Conservation (phyloP, 2,113 vertebrate species). For the Psettodes erumei region DNA sequence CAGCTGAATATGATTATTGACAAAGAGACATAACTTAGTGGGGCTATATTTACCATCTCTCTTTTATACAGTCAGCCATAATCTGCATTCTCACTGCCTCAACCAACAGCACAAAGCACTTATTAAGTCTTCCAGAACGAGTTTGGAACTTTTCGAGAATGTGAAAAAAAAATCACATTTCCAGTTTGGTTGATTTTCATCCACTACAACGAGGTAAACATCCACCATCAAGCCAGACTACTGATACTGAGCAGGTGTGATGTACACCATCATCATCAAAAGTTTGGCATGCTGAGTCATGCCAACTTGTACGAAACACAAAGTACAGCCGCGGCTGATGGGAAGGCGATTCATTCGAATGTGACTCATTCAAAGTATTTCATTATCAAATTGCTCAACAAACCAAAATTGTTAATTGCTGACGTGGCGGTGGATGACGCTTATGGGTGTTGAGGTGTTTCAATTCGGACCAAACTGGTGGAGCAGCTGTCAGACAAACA, state of each 20-base stretch:
- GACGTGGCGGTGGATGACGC: neutral
- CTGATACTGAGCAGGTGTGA: neutral
- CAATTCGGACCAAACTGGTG: neutral
- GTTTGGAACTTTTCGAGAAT: neutral
- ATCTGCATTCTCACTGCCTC: conserved; percentile 10
- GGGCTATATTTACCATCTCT: neutral
- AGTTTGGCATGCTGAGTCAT: neutral
- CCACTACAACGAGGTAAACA: neutral
- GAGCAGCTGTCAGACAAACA: neutral
- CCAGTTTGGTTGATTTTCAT: neutral
- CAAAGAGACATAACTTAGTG: neutral
- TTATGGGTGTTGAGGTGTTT: neutral
- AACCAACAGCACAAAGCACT: conserved; percentile 5
- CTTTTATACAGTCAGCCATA: neutral
- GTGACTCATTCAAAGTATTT: too few relatives aligned
- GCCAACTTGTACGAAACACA: neutral
- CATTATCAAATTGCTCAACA: neutral
- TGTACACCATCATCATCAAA: too few relatives aligned
- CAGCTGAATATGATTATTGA: neutral
- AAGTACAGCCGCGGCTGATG: neutral
- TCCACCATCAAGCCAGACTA: neutral
- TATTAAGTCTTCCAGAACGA: neutral
- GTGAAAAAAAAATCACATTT: neutral
- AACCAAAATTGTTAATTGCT: neutral
- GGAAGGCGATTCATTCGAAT: too few relatives aligned